phyloP scores from a whole-genome alignment of 2,888 invertebrate genomes.

The Hyposoter didymator region DNA sequence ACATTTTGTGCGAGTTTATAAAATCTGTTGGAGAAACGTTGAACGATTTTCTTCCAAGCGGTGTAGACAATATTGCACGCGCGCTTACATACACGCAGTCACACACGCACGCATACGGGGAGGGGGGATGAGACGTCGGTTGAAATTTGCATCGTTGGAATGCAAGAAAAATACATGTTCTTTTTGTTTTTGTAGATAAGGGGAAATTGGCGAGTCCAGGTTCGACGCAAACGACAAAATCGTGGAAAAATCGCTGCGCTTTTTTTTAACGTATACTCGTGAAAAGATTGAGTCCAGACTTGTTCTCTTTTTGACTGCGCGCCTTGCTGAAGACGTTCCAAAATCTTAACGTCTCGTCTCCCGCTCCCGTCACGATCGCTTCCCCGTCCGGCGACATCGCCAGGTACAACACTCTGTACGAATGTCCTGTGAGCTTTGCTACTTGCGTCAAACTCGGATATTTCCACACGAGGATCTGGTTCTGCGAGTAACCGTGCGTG shows the following conservation, averaged over 20 bases:
- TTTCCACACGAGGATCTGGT: slow-evolving; percentile 99
- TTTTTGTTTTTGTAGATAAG: background rate
- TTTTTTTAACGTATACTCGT: slow-evolving; percentile 91
- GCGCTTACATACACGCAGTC: slow-evolving; percentile 23
- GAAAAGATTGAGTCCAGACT: slow-evolving; percentile 96
- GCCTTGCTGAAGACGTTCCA: slow-evolving; percentile 99
- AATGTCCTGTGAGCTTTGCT: slow-evolving; percentile 98
- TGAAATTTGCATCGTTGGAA: background rate
- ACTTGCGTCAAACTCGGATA: slow-evolving; percentile 98
- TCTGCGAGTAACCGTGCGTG: slow-evolving; percentile 99
- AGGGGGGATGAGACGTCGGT: background rate
- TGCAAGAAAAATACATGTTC: background rate
- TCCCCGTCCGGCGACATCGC: slow-evolving; percentile 99
- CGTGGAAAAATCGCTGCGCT: background rate
- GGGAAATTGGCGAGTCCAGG: background rate
- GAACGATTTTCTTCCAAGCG: background rate
- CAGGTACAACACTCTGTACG: slow-evolving; percentile 97
- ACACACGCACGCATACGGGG: background rate
- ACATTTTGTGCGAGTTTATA: slow-evolving; percentile 18
- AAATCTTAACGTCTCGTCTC: slow-evolving; percentile 98
- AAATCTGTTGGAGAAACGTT: slow-evolving; percentile 32
- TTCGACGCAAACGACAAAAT: background rate
- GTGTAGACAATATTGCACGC: slow-evolving; percentile 46
- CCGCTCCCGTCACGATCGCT: slow-evolving; percentile 99
- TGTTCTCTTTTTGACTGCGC: slow-evolving; percentile 96